A percentile compares a stretch with the other conserved stretches of the same genome.
phyloP scores from a whole-genome alignment of 2,888 invertebrate genomes.

The Parascotia fuliginaria region DNA sequence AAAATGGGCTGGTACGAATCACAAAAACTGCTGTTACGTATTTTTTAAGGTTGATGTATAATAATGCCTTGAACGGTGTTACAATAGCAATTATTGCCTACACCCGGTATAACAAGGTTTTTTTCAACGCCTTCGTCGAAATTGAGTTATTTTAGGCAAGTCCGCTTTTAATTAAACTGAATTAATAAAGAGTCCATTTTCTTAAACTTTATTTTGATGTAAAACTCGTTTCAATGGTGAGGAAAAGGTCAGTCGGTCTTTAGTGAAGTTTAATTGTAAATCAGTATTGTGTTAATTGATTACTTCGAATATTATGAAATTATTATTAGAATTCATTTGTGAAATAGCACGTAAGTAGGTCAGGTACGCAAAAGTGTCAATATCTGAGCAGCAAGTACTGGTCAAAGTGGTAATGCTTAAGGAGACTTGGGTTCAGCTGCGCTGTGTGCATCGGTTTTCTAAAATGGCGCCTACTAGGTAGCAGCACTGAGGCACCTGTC shows the following conservation, averaged over 20 bases:
- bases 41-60: no score
- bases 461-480: no score
- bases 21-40: no score
- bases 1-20: no score
- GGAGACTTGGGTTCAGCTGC: no score
- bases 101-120: constrained; percentile 4
- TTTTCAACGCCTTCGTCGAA: constrained; percentile 21
- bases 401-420: no score
- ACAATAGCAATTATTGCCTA: background rate
- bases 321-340: no score
- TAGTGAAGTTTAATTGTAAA: background rate
- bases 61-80: background rate
- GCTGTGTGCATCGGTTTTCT: no score
- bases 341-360: no score
- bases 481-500: no score
- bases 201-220: constrained; percentile 31
- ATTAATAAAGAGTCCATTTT: constrained; percentile 37
- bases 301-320: background rate
- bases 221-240: constrained; percentile 21
- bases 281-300: background rate
- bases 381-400: no score
- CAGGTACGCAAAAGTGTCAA: no score
- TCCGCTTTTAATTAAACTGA: constrained; percentile 44
- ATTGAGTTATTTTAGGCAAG: constrained; percentile 43
- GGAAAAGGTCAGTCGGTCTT: background rate